Evolutionary conservation across 2,113 vertebrate species (phyloP), one percentile per base, ranked within the genome.

Genomic region (Steatornis caripensis): DNA sequence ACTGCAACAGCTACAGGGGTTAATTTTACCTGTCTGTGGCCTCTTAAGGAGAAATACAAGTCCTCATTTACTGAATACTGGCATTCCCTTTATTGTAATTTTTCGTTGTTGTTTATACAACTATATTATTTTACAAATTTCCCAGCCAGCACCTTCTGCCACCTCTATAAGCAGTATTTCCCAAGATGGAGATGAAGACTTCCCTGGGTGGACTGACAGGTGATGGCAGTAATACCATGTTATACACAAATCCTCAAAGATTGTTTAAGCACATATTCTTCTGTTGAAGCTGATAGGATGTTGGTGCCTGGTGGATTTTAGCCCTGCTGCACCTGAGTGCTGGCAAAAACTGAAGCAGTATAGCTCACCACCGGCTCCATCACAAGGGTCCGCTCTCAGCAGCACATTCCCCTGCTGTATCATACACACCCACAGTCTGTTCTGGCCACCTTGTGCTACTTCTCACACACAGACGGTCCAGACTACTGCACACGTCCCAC

Each of bases 381-480:
- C 36, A 20, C 54, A 65, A n/a, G 45, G 41, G 41, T 60, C 49
- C 65, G 13, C 53, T 72, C 54, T 45, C 24, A 74, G 34, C 37
- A 41, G 30, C 58, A 21, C 29, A 2, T 57, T 64, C 19, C 13
- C 13, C 55, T 93, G 19, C 57, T 72, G n/a, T 36, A 26, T 36
- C 43, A 11, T 18, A 37, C 0, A 0, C 37, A 30, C 43, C 12
- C 43, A 37, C 36, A 60, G 3, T 9, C 45, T 86, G 27, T 1
- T 0, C 51, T 46, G 45, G 15, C 36, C 1, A 0, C 36, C 57
- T 79, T 0, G 0, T 80, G 36, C 78, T 79, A 11, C 37, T 71
- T 85, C 32, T 92, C 49, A n/a, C 34, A 55, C 32, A 24, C 23
- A 54, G 7, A n/a, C 43, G 37, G 37, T 23, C 45, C 39, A 32